Base-by-base conservation (phyloP, 2,888 invertebrate species). In the Lasioglossum marginatum region DNA sequence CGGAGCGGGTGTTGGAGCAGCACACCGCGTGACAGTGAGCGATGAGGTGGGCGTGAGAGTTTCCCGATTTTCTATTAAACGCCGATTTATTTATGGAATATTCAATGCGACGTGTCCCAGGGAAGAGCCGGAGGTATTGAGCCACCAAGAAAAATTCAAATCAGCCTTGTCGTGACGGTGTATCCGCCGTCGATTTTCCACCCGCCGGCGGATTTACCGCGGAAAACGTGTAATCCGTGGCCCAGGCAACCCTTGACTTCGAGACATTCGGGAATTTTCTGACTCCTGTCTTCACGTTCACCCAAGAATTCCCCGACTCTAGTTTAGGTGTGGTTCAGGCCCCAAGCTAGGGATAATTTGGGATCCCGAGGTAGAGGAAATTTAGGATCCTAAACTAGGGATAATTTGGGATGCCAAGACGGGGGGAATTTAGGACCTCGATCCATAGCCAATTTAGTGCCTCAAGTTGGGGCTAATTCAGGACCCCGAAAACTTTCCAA, bases 11-110 rank as follows among this genome's bases (percentile, higher is more conserved):
- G 81, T 71, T 68, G 80, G 74, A 71, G 80, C 79, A 63, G 72
- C 73, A 74, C 68, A 31, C 45, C 76, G 34, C 84, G 79, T 92
- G 94, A 92, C 94, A 94, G 92, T 94, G 94, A 94, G 92, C 91
- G 94, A 94, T 93, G 94, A 92, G 92, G 83, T 79, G 81, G 84
- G 71, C 72, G 76, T n/a, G 40, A 74, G 34, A 34, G 75, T 84
- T 80, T 83, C 82, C 81, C 92, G 94, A 93, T 94, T 94, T 94
- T 93, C 93, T 94, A 94, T 95, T 93, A 94, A 94, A 93, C 92
- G 92, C 91, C 94, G 93, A 94, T 94, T 94, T 94, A 94, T 94
- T 94, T 94, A 94, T 94, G 94, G 94, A 94, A 94, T 94, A 94
- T 94, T 93, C 93, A 92, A 94, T 93, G 92, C 90, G 85, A 88